Conservation (phyloP, 2,113 vertebrate genomes). For the Dicrurus megarhynchus region DNA sequence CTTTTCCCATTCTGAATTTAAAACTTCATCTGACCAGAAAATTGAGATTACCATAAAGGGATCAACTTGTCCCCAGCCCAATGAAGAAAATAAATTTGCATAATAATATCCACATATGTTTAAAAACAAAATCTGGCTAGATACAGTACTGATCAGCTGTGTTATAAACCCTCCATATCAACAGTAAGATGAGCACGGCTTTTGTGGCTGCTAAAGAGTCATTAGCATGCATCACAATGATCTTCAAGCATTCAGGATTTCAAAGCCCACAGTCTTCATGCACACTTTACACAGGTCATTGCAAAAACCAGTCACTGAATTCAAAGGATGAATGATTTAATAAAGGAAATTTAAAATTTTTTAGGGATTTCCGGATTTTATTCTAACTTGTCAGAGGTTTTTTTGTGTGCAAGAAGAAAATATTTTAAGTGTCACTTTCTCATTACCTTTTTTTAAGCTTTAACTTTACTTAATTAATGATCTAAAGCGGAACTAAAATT, state of each 20-base stretch:
- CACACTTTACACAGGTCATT: background rate
- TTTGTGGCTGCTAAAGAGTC: background rate
- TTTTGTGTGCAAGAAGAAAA: background rate
- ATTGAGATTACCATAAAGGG: background rate
- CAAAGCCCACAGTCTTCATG: background rate
- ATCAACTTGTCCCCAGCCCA: background rate
- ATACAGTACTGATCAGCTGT: background rate
- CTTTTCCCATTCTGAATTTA: background rate
- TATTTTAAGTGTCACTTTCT: background rate
- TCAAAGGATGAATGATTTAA: background rate
- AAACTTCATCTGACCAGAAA: background rate
- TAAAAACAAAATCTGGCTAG: background rate
- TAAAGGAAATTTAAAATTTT: background rate
- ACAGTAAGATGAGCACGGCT: background rate
- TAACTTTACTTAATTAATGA: background rate
- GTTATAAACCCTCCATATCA: background rate
- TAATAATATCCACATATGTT: background rate
- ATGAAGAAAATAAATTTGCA: background rate
- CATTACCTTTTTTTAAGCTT: background rate
- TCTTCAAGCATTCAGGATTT: background rate
- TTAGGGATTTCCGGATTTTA: background rate
- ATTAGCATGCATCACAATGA: background rate
- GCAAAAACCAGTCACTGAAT: background rate
- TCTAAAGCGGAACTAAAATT: background rate
- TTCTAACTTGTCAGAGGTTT: background rate